Base-by-base conservation (phyloP, 2,113 vertebrate genomes). In the Eulemur rufifrons region DNA sequence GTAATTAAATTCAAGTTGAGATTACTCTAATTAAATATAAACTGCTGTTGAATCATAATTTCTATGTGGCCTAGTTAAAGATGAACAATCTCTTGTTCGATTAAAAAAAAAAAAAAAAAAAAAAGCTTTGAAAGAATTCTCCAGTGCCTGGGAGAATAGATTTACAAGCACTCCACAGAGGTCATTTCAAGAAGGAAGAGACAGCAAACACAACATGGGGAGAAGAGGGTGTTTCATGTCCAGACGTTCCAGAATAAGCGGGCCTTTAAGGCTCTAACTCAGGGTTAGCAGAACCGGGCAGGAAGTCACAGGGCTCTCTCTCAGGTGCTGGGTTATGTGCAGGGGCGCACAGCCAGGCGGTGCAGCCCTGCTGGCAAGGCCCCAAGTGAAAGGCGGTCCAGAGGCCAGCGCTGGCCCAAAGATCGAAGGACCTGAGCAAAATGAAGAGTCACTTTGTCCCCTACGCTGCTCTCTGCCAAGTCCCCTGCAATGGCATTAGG, bases 1-100 rank as follows among this genome's bases (percentile, higher is more conserved):
- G 98, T 99, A 99, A 99, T 99, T 99, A 99, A 99, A 99, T 98
- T 98, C 98, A 98, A 99, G 98, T 97, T 56, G 98, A 98, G 98
- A 99, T 98, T 99, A 98, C 97, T 98, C 98, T 99, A 99, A 99
- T 99, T 99, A 99, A 99, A 99, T 98, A 98, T 97, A 98, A 97
- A 98, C 98, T 98, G 98, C 98, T 97, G 93, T 98, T 97, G 98
- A 99, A 99, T 98, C 98, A 98, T 99, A 99, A 99, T 99, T 99
- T 99, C 98, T 97, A 96, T 98, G 98, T 98, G 98, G 98, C 98
- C 98, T 98, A 98, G 98, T 98, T 98, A 98, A 98, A 99, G 97
- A 98, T 98, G 98, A 98, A 97, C 98, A 81, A 98, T 98, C 98
- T 98, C 98, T 98, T 98, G 97, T 97, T 98, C 88, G 89, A 56